phyloP scores from a whole-genome alignment of 2,888 invertebrate genomes.

The Drosophila anomalata region DNA sequence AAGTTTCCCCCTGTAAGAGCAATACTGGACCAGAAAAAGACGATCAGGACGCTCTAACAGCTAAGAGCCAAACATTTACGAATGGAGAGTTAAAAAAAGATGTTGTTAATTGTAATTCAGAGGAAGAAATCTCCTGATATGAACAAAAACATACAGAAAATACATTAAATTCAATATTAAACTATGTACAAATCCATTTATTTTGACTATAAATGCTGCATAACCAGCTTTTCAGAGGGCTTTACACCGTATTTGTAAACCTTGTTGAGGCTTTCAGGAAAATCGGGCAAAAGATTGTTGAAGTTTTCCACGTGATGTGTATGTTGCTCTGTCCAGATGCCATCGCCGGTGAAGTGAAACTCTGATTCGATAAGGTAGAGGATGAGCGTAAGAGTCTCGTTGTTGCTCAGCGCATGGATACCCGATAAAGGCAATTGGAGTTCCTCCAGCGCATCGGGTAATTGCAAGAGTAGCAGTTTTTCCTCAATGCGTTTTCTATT shows the following conservation, averaged over 20 bases:
- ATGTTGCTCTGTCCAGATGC: conserved; percentile 86
- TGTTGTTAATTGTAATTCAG: neutral
- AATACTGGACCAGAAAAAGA: neutral
- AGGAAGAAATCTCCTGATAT: neutral
- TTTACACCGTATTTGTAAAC: conserved; percentile 81
- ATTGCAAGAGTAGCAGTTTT: conserved; percentile 72
- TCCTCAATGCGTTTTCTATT: conserved; percentile 80
- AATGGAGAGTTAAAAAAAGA: neutral
- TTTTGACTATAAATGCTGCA: conserved; percentile 44
- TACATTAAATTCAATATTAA: conserved; percentile 9
- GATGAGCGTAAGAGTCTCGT: conserved; percentile 87
- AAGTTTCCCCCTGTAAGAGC: neutral
- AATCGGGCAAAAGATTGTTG: conserved; percentile 82
- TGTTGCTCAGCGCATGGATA: conserved; percentile 83
- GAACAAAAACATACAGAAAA: neutral
- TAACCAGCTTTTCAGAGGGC: conserved; percentile 59
- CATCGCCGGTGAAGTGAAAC: conserved; percentile 90
- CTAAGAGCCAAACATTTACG: neutral
- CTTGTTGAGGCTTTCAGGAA: conserved; percentile 81
- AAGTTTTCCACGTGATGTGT: conserved; percentile 82
- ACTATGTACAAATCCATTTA: conserved; percentile 34
- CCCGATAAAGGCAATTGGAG: conserved; percentile 68
- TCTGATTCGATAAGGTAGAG: conserved; percentile 90
- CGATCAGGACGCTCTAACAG: neutral
- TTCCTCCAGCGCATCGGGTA: conserved; percentile 66